Evolutionary conservation across 2,113 vertebrate species (phyloP), one percentile per base, ranked within the genome.

Genomic region (Diphyllodes magnificus): DNA sequence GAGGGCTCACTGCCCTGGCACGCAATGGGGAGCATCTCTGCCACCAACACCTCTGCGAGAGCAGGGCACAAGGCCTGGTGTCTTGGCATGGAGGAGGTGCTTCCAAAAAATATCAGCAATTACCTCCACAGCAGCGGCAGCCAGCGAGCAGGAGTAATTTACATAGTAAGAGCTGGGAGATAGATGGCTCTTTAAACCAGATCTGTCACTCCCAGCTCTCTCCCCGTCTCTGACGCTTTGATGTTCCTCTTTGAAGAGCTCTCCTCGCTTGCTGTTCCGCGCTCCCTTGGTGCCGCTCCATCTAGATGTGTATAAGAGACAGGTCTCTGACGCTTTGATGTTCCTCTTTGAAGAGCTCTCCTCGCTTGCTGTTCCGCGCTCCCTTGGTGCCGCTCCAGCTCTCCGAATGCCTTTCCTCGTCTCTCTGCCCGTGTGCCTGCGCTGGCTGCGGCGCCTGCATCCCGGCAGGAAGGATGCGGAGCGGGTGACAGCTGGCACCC

Each of bases 121-220:
- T 90, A 90, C 42, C 51, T 64, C 75, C 0, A 2, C 65, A 31
- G 84, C 69, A 35, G 76, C 4, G 1, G 78, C 93, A 86, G 73
- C 42, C 88, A 81, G 76, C 7, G 40, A 95, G 60, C 76, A 5
- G 93, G 92, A 77, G 88, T 73, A n/a, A 97, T 97, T 97, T 97
- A 88, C 96, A 97, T 97, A 89, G 95, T 23, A 37, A 90, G 95
- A 95, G 95, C 93, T 78, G 93, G 40, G 95, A 97, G 90, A 96
- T 94, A 95, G 96, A 97, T 97, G 96, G 86, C 88, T 97, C 96
- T 96, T 97, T 97, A 97, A 97, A 97, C 95, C 96, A 95, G 95
- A 96, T 96, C 94, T 97, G 95, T 97, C 96, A 95, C 53, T 93
- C 69, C 30, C 78, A 30, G 94, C 93, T 94, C 93, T 94, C 91